phyloP scores from a whole-genome alignment of 2,797 vertebrate genomes.

The Neostethus bicornis region DNA sequence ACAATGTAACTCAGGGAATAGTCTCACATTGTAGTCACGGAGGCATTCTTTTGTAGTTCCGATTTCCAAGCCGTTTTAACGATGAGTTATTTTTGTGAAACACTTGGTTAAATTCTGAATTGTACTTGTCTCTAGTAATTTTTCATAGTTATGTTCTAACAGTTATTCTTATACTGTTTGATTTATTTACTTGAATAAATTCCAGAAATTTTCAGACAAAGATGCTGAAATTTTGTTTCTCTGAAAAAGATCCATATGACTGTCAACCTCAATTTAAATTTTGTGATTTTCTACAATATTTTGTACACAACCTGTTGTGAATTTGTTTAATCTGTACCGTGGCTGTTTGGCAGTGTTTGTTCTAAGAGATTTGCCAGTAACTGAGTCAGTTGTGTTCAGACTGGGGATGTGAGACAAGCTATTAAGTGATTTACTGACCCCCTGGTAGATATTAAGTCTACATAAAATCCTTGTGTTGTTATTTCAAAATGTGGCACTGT shows the following conservation, averaged over 20 bases:
- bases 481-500: slow-evolving; percentile 51
- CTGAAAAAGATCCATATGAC: slow-evolving; percentile 1
- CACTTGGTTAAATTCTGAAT: too few species aligned
- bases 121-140: too few species aligned
- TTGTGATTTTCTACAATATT: slow-evolving; percentile 45
- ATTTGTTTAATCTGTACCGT: slow-evolving; percentile 59
- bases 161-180: slow-evolving; percentile 6
- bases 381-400: slow-evolving; percentile 63
- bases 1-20: too few species aligned
- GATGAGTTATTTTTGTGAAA: too few species aligned
- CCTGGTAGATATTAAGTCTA: slow-evolving; percentile 56
- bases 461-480: slow-evolving; percentile 54
- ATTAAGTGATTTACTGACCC: slow-evolving; percentile 62
- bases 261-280: slow-evolving; percentile 15
- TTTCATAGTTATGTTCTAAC: too few species aligned
- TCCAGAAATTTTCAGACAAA: slow-evolving; percentile 35
- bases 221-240: slow-evolving; percentile 12
- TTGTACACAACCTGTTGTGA: slow-evolving; percentile 40
- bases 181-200: slow-evolving; percentile 37
- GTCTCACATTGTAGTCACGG: too few species aligned
- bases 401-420: slow-evolving; percentile 51
- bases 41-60: too few species aligned
- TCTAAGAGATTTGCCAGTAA: slow-evolving; percentile 53
- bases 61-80: too few species aligned
- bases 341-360: slow-evolving; percentile 67